A percentile compares a stretch with the other conserved stretches of the same genome.
Conservation (phyloP, 2,797 vertebrate species). For the Clarias laeviceps region DNA sequence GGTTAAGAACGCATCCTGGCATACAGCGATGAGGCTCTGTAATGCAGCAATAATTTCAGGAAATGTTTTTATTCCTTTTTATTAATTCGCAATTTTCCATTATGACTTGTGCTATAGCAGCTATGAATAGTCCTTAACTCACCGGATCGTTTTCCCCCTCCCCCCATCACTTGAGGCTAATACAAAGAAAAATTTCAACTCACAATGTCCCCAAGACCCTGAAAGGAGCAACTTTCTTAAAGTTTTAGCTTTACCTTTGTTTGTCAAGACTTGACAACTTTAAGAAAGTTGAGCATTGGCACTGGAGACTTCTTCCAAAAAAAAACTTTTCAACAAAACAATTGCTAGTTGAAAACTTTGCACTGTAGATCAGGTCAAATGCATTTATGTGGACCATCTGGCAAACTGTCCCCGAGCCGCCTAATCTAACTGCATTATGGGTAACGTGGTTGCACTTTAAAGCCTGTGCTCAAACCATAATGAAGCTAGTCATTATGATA, state of each 20-base stretch:
- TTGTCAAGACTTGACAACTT: no score
- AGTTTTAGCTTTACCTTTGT: not conserved
- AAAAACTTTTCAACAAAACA: not conserved
- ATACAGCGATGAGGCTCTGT: not conserved
- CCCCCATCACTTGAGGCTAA: not conserved
- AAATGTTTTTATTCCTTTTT: not conserved
- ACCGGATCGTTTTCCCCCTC: no score
- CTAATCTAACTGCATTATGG: conserved; percentile 1
- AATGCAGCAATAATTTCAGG: not conserved
- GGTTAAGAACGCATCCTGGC: not conserved
- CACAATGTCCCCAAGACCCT: not conserved
- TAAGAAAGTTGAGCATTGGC: no score
- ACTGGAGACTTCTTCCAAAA: not conserved
- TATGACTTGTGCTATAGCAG: not conserved
- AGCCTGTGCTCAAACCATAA: not conserved
- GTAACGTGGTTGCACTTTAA: not conserved
- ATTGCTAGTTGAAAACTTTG: not conserved
- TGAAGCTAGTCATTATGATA: no score
- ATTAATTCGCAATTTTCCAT: not conserved
- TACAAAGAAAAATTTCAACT: not conserved
- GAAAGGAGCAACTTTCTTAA: not conserved
- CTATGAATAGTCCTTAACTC: not conserved
- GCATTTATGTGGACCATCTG: not conserved
- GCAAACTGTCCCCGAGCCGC: not conserved
- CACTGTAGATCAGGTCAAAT: not conserved